Conservation (phyloP, 2,888 invertebrate species). For the Cryptocheilus praepositus region DNA sequence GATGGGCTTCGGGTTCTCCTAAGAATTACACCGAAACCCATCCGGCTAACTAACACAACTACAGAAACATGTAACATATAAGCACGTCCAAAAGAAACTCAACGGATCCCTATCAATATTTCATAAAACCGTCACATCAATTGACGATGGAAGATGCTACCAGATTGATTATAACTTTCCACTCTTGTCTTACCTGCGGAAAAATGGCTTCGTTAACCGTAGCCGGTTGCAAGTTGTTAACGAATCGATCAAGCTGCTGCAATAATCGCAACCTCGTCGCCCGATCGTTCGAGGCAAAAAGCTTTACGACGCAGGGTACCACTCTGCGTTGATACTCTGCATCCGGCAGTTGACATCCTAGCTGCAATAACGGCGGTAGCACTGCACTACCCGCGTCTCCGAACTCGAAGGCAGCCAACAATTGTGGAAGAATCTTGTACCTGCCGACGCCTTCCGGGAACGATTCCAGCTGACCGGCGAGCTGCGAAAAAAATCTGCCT, state of each 20-base stretch:
- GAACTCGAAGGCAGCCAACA: conserved; percentile 96
- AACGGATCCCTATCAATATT: too few species aligned
- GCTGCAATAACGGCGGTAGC: conserved; percentile 92
- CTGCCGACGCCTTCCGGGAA: conserved; percentile 95
- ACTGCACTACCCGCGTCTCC: conserved; percentile 98
- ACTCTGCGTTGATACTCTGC: conserved; percentile 96
- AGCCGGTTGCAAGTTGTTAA: conserved; percentile 85
- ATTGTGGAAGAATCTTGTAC: conserved; percentile 95
- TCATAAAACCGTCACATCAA: too few species aligned
- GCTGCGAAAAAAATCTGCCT: conserved; percentile 91
- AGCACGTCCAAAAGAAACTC: too few species aligned
- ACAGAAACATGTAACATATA: too few species aligned
- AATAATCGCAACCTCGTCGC: conserved; percentile 95
- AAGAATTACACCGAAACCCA: too few species aligned
- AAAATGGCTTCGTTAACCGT: conserved; percentile 97
- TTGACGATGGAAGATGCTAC: too few species aligned
- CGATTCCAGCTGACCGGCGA: conserved; percentile 89
- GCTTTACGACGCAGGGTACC: conserved; percentile 97
- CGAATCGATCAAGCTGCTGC: conserved; percentile 95
- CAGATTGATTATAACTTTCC: too few species aligned
- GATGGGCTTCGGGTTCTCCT: too few species aligned
- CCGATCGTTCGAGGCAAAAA: conserved; percentile 96
- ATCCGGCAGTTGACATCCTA: conserved; percentile 92
- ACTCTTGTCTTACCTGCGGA: conserved; percentile 87
- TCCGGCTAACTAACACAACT: too few species aligned